Percentiles rank a stretch among this genome's conserved stretches.
phyloP scores from a whole-genome alignment of 2,797 vertebrate species.

The Tapirus indicus region DNA sequence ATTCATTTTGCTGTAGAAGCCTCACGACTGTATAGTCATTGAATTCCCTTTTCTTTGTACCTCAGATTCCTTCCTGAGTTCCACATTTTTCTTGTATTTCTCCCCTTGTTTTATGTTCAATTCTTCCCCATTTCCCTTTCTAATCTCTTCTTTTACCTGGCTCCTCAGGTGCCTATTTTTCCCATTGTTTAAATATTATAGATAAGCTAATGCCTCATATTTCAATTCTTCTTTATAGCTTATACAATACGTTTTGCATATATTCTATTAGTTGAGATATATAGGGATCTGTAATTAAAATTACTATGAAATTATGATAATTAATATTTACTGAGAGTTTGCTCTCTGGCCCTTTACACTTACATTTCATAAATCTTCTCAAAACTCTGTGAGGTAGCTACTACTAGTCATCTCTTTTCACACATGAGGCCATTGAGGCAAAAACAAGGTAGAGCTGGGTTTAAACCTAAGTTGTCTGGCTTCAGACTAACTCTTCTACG shows the following conservation, averaged over 20 bases:
- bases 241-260: neutral
- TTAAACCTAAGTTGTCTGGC: neutral
- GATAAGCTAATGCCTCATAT: neutral
- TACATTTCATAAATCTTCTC: neutral
- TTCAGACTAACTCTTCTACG: neutral
- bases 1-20: neutral
- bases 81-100: neutral
- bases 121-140: neutral
- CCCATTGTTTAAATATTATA: neutral
- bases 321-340: neutral
- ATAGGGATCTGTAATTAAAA: neutral
- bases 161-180: neutral
- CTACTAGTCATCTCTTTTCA: neutral
- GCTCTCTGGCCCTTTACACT: neutral
- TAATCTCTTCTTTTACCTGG: neutral
- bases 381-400: neutral
- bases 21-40: neutral
- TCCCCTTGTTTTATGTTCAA: neutral
- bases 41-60: neutral
- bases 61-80: neutral
- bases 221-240: neutral
- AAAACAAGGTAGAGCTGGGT: neutral
- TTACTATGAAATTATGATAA: neutral
- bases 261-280: neutral
- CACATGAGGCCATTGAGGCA: neutral